Conservation (phyloP, 2,113 vertebrate genomes). For the Tor tambroides region DNA sequence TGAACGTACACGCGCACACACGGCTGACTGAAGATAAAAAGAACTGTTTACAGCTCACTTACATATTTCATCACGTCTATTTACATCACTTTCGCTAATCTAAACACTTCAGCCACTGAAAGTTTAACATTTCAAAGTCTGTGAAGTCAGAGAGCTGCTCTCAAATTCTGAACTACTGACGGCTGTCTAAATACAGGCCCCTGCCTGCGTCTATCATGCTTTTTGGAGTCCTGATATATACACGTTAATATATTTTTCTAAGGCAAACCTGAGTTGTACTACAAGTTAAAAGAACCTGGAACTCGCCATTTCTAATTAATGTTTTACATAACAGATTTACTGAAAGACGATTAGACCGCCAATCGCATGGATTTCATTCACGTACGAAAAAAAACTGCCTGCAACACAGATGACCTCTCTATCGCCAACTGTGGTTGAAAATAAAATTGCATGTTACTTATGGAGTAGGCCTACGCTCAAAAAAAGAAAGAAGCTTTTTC, state of each 20-base stretch:
- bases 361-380: not conserved
- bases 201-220: conserved; percentile 23
- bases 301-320: not conserved
- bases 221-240: not conserved
- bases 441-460: not conserved
- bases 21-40: conserved; percentile 39
- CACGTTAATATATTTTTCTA: conserved; percentile 17
- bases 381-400: not conserved
- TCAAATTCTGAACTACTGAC: conserved; percentile 34
- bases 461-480: not conserved
- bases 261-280: not conserved
- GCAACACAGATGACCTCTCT: not conserved
- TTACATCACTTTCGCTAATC: conserved; percentile 59
- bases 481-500: too few relatives aligned
- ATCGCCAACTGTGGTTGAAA: not conserved
- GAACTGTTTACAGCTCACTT: conserved; percentile 61
- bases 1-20: not conserved
- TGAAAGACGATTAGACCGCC: not conserved
- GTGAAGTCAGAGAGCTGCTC: conserved; percentile 38
- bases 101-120: conserved; percentile 57
- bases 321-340: not conserved
- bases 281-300: not conserved
- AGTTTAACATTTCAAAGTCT: conserved; percentile 48
- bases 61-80: conserved; percentile 56
- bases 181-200: conserved; percentile 36